Percentiles rank a stretch among this genome's conserved stretches.
Evolutionary conservation across 2,888 invertebrate genomes (phyloP).

Genomic region (Cryptocephalus primarius): DNA sequence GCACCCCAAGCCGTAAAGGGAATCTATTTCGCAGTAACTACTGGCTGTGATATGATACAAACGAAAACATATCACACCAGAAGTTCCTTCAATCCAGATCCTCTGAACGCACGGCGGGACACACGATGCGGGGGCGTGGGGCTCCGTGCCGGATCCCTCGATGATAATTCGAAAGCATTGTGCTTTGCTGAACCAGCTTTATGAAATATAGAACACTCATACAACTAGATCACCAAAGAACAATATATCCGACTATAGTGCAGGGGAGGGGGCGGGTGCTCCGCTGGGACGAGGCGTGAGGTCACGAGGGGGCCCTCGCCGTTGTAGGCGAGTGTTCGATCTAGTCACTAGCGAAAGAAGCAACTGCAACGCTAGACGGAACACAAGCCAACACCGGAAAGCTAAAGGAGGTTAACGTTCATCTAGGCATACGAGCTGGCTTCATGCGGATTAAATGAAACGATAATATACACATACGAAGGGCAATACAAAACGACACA

Average conservation of each 20-base stretch:
- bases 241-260: conserved; percentile 32
- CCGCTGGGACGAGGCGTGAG: not conserved
- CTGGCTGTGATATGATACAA: conserved; percentile 39
- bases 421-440: not conserved
- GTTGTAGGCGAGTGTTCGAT: conserved; percentile 37
- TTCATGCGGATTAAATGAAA: not conserved
- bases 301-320: conserved; percentile 15
- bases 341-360: conserved; percentile 30
- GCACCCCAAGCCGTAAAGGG: conserved; percentile 13
- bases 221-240: conserved; percentile 42
- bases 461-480: too few species aligned
- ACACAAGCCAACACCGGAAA: conserved; percentile 31
- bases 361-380: conserved; percentile 32
- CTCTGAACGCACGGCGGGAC: conserved; percentile 18
- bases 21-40: conserved; percentile 39
- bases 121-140: not conserved
- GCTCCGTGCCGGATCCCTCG: conserved; percentile 14
- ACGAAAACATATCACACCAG: conserved; percentile 38
- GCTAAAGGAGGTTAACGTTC: too few species aligned
- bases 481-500: too few species aligned
- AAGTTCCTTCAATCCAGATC: conserved; percentile 40
- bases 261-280: not conserved
- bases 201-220: conserved; percentile 35
- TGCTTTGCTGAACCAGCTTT: conserved; percentile 42
- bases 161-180: conserved; percentile 33